Percentiles rank a stretch among this genome's conserved stretches.
These are phyloP conservation scores for Agelastica alni DNA, from an alignment of 2,888 invertebrate species.

Conservation along the genomic window DNA sequence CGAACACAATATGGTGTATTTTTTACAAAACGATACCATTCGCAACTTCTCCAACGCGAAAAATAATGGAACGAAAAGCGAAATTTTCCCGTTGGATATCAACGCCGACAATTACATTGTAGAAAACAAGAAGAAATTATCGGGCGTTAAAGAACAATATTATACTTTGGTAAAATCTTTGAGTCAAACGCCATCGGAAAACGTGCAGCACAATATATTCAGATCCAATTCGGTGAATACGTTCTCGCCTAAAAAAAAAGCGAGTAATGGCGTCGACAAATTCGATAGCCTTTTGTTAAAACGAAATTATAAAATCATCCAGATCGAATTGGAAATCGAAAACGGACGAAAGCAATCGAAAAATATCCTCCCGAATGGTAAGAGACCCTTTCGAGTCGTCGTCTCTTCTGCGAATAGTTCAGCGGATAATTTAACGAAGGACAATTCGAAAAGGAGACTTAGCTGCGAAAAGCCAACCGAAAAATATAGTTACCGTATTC, in stretches of 20 bases:
- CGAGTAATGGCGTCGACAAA: slow-evolving; percentile 51
- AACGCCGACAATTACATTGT: slow-evolving; percentile 29
- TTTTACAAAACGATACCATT: slow-evolving; percentile 33
- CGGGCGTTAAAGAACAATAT: slow-evolving; percentile 36
- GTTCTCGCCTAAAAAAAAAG: slow-evolving; percentile 56
- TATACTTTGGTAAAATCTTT: slow-evolving; percentile 42
- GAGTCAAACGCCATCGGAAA: slow-evolving; percentile 39
- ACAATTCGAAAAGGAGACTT: slow-evolving; percentile 37
- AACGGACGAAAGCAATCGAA: slow-evolving; percentile 31
- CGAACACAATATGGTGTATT: slow-evolving; percentile 43
- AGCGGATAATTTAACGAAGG: slow-evolving; percentile 43
- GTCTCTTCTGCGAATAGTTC: slow-evolving; percentile 46
- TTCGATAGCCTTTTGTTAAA: slow-evolving; percentile 41
- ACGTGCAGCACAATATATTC: slow-evolving; percentile 40
- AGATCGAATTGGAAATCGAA: slow-evolving; percentile 23
- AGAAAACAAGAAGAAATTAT: slow-evolving; percentile 38
- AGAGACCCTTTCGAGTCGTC: too few species aligned
- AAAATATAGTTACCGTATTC: slow-evolving; percentile 46
- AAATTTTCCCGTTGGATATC: slow-evolving; percentile 11
- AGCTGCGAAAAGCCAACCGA: slow-evolving; percentile 30
- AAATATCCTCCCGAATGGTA: slow-evolving; percentile 25
- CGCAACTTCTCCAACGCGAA: slow-evolving; percentile 27
- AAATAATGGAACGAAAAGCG: slow-evolving; percentile 11
- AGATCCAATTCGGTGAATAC: slow-evolving; percentile 44
- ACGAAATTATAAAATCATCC: slow-evolving; percentile 33